Conservation (phyloP, 2,888 invertebrate genomes). For the Sphaerophoria taeniata region DNA sequence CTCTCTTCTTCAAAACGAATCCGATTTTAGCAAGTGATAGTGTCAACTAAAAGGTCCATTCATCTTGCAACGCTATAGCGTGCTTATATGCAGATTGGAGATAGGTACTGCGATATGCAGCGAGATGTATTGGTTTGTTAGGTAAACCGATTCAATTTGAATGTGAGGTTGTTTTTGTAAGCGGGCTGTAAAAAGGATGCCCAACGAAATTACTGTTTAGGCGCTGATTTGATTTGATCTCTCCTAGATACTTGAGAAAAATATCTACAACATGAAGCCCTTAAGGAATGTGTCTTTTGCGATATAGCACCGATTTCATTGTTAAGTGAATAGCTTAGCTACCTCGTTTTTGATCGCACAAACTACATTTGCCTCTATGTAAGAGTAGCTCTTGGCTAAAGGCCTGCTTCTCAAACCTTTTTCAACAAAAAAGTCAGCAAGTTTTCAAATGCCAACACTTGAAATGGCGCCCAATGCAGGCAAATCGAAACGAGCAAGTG, state of each 20-base stretch:
- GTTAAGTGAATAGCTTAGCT: no score
- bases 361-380: no score
- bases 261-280: slow-evolving; percentile 44
- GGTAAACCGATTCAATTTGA: slow-evolving; percentile 59
- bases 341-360: no score
- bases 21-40: slow-evolving; percentile 68
- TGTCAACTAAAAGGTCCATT: slow-evolving; percentile 75
- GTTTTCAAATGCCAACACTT: no score
- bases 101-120: slow-evolving; percentile 55
- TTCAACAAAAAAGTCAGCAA: no score
- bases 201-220: slow-evolving; percentile 44
- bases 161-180: slow-evolving; percentile 2
- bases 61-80: slow-evolving; percentile 61
- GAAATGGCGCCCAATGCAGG: no score
- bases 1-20: slow-evolving; percentile 63
- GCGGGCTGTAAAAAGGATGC: neutral
- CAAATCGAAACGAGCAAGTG: neutral
- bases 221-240: slow-evolving; percentile 56
- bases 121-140: slow-evolving; percentile 62
- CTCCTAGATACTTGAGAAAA: slow-evolving; percentile 57
- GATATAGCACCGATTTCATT: no score
- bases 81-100: slow-evolving; percentile 55
- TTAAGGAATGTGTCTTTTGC: slow-evolving; percentile 27
- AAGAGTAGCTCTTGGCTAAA: no score
- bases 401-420: no score